phyloP scores from a whole-genome alignment of 2,797 vertebrate genomes.

The Pachyuromys duprasi region DNA sequence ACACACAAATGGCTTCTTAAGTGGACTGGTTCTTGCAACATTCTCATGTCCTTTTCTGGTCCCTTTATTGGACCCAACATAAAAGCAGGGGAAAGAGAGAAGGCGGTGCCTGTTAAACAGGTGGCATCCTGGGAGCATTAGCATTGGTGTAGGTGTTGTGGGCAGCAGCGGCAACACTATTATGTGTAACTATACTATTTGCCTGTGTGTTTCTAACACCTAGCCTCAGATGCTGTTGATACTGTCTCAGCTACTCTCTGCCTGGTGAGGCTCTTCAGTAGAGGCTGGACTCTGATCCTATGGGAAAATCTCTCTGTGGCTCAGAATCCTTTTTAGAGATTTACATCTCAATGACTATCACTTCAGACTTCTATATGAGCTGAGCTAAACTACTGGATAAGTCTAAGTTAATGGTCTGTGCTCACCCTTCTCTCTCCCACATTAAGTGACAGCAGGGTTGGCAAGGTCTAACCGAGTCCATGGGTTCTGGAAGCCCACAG shows the following conservation, averaged over 20 bases:
- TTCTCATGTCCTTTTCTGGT: not conserved
- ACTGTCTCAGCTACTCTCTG: not conserved
- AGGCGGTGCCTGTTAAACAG: not conserved
- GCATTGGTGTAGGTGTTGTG: not conserved
- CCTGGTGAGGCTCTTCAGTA: not conserved
- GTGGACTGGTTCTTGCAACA: not conserved
- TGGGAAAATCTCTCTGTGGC: slow-evolving; percentile 7
- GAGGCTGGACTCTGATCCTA: not conserved
- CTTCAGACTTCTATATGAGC: not conserved
- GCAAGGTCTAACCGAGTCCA: not conserved
- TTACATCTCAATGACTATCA: slow-evolving; percentile 14
- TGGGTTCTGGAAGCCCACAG: not conserved
- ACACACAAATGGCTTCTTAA: not conserved
- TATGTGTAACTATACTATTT: slow-evolving; percentile 39
- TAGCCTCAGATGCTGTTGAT: not conserved
- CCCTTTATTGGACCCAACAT: slow-evolving; percentile 1
- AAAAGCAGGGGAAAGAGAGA: not conserved
- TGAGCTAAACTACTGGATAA: not conserved
- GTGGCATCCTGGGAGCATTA: not conserved
- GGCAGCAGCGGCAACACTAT: not conserved
- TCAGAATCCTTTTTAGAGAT: slow-evolving; percentile 42
- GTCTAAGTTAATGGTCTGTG: not conserved
- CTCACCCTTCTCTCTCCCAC: not conserved
- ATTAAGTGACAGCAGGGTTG: not conserved
- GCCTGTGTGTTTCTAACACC: not conserved